A percentile compares a stretch with the other conserved stretches of the same genome.
Conservation (phyloP, 2,888 invertebrate genomes). For the Allolobophora icterica region DNA sequence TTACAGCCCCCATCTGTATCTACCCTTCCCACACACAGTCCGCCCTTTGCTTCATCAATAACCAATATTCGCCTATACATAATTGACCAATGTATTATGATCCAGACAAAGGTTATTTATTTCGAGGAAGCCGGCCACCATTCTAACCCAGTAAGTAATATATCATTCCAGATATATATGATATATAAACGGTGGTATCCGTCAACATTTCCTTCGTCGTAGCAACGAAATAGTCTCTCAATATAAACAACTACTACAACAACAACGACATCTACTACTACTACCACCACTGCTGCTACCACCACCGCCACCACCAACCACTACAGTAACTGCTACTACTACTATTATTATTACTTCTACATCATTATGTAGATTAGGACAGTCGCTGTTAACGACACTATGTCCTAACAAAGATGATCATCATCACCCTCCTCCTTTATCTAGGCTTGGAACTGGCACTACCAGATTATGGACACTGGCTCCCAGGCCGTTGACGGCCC, state of each 20-base stretch:
- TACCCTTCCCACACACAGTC: background rate
- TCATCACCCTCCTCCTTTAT: background rate
- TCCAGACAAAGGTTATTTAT: constrained; percentile 1
- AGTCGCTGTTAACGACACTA: background rate
- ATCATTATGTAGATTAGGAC: too few relatives aligned
- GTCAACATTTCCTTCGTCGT: background rate
- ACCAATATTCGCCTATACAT: background rate
- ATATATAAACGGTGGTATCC: background rate
- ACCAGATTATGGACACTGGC: background rate
- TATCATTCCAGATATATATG: background rate
- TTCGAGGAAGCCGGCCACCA: background rate
- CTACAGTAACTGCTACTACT: background rate
- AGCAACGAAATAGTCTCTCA: background rate
- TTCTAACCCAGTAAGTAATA: background rate
- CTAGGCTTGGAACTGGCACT: background rate
- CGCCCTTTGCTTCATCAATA: constrained; percentile 1
- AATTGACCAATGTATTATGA: background rate
- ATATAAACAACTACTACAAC: background rate
- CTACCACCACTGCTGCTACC: background rate
- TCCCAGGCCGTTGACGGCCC: too few relatives aligned
- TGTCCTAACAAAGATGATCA: background rate
- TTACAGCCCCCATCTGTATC: background rate
- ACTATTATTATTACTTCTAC: too few relatives aligned
- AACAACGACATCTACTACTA: too few relatives aligned
- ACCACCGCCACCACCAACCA: background rate